A percentile compares a stretch with the other conserved stretches of the same genome.
Evolutionary conservation across 2,888 invertebrate genomes (phyloP).

Genomic region (Leptodirus hochenwartii): DNA sequence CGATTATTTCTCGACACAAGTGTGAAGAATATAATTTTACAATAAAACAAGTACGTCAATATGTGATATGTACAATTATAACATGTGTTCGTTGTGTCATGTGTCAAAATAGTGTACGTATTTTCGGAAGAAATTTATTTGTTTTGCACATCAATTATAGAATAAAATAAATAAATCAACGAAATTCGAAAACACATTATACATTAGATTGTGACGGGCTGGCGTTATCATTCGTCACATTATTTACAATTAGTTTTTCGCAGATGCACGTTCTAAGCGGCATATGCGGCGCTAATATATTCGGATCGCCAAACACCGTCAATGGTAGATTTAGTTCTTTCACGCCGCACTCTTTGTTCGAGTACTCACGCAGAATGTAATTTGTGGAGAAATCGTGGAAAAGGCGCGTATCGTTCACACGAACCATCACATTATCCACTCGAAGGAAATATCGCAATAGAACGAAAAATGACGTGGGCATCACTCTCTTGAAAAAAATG

Average conservation of each 20-base stretch:
- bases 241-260: slow-evolving; percentile 23
- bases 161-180: no score
- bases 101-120: no score
- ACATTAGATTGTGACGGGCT: no score
- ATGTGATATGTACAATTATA: no score
- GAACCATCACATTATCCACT: slow-evolving; percentile 81
- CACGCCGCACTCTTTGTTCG: slow-evolving; percentile 57
- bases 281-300: slow-evolving; percentile 45
- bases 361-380: slow-evolving; percentile 68
- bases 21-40: no score
- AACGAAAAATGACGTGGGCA: slow-evolving; percentile 87
- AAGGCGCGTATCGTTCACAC: slow-evolving; percentile 75
- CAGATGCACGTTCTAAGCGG: slow-evolving; percentile 31
- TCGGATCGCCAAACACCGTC: slow-evolving; percentile 44
- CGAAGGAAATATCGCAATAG: slow-evolving; percentile 80
- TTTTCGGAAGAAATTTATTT: no score
- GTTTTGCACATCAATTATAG: no score
- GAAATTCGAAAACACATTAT: no score
- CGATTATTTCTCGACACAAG: no score
- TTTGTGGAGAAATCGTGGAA: slow-evolving; percentile 60
- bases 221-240: not conserved
- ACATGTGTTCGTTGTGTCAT: no score
- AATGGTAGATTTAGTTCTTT: slow-evolving; percentile 45
- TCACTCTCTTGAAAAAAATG: slow-evolving; percentile 55
- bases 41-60: no score